phyloP scores from a whole-genome alignment of 1,140 invertebrate species.

The Zaprionus ornatus region DNA sequence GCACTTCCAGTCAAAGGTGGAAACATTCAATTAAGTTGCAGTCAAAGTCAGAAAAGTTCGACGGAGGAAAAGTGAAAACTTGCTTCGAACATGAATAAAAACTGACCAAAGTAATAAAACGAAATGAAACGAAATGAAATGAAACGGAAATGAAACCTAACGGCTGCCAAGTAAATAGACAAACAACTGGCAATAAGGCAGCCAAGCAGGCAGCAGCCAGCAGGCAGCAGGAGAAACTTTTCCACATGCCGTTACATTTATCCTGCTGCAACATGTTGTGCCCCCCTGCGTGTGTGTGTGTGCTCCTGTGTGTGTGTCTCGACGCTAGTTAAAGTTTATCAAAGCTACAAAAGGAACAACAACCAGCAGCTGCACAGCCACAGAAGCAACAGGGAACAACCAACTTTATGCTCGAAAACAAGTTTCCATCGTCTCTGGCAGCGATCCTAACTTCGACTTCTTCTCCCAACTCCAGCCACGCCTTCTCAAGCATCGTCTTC shows the following conservation, averaged over 20 bases:
- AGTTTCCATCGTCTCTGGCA: conserved; percentile 22
- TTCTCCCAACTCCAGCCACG: neutral
- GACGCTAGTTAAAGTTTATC: conserved; percentile 78
- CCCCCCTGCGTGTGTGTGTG: conserved; percentile 33
- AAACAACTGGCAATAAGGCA: conserved; percentile 59
- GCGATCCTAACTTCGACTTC: neutral
- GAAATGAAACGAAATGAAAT: conserved; percentile 59
- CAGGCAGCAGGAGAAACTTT: conserved; percentile 59
- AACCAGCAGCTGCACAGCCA: conserved; percentile 7
- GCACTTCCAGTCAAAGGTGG: conserved; percentile 55
- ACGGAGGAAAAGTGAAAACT: conserved; percentile 3
- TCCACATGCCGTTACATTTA: conserved; percentile 61
- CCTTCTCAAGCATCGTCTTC: neutral
- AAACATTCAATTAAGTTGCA: conserved; percentile 72
- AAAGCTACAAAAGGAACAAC: conserved; percentile 48
- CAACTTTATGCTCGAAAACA: conserved; percentile 45
- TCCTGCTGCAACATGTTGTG: conserved; percentile 33
- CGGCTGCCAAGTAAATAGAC: conserved; percentile 77
- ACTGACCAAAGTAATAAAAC: conserved; percentile 79
- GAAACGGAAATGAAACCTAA: conserved; percentile 81
- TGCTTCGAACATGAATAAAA: conserved; percentile 49
- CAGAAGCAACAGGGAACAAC: conserved; percentile 29
- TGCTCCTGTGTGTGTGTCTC: conserved; percentile 47
- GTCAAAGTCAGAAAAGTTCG: neutral
- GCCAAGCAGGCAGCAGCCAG: neutral